These are phyloP conservation scores for Diorhabda carinulata DNA, from an alignment of 1,140 invertebrate species.

Conservation along the genomic window DNA sequence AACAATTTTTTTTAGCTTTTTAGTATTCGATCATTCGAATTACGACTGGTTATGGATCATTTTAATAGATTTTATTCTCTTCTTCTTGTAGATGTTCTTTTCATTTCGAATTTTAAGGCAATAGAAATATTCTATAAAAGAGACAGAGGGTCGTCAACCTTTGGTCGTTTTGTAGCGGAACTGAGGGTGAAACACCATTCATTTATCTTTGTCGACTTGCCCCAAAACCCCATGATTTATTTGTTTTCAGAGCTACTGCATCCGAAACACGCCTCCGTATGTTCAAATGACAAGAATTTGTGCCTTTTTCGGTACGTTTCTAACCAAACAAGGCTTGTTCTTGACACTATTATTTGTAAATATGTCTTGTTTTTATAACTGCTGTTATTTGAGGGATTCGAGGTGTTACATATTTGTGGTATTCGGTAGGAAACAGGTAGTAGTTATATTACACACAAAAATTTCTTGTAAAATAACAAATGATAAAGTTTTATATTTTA, in stretches of 20 bases:
- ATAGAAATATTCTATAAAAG: too few relatives aligned
- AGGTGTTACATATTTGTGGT: neutral
- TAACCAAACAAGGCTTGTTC: neutral
- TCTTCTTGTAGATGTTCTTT: too few relatives aligned
- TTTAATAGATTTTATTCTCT: too few relatives aligned
- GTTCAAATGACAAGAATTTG: neutral
- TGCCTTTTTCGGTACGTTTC: neutral
- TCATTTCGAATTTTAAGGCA: too few relatives aligned
- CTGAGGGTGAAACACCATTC: neutral
- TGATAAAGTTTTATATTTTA: too few relatives aligned
- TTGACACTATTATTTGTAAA: slow-evolving; percentile 3
- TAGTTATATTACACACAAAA: too few relatives aligned
- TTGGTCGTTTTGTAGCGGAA: neutral
- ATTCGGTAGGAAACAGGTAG: neutral
- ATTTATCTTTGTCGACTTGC: neutral
- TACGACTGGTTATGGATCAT: too few relatives aligned
- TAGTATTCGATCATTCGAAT: too few relatives aligned
- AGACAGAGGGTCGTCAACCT: neutral
- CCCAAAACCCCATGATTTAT: neutral
- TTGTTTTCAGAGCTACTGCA: neutral
- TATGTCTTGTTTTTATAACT: neutral
- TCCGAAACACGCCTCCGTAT: neutral
- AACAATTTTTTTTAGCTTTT: too few relatives aligned
- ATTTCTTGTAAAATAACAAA: too few relatives aligned
- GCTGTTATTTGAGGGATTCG: too few relatives aligned